phyloP scores from a whole-genome alignment of 1,140 invertebrate species.

The Drosophila yakuba region DNA sequence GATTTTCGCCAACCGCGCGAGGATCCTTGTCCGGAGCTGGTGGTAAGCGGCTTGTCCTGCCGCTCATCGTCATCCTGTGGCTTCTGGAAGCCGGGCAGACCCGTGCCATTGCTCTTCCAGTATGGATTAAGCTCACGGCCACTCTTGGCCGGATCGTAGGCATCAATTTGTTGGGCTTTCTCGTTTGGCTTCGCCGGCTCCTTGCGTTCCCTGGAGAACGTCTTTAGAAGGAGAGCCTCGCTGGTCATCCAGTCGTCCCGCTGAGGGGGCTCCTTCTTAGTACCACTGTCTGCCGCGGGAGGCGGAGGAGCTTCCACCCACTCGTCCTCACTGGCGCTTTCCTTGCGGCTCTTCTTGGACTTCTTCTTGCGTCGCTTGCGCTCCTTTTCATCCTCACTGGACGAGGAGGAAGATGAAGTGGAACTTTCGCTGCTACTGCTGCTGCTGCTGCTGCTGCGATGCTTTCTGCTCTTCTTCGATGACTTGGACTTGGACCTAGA shows the following conservation, averaged over 20 bases:
- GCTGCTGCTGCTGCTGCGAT: conserved; percentile 33
- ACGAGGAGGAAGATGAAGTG: conserved; percentile 10
- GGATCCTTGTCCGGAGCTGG: not conserved
- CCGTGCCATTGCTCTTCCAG: conserved; percentile 95
- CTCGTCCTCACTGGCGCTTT: conserved; percentile 67
- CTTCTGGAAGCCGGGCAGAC: conserved; percentile 88
- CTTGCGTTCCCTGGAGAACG: conserved; percentile 84
- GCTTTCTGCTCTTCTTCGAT: conserved; percentile 52
- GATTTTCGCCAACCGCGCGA: conserved; percentile 49
- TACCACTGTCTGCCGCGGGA: conserved; percentile 11
- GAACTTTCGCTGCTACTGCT: conserved; percentile 35
- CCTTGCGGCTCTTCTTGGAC: conserved; percentile 39
- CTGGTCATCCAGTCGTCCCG: conserved; percentile 87
- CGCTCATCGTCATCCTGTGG: conserved; percentile 69
- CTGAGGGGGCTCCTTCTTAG: conserved; percentile 10
- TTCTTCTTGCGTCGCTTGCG: conserved; percentile 43
- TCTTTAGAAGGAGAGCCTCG: conserved; percentile 85
- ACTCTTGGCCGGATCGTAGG: conserved; percentile 90
- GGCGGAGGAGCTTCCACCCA: conserved; percentile 55
- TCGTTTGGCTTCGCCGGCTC: conserved; percentile 83
- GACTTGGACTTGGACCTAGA: conserved; percentile 51
- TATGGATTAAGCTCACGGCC: conserved; percentile 94
- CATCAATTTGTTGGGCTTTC: conserved; percentile 86
- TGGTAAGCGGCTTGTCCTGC: not conserved
- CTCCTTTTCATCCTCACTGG: conserved; percentile 58